Conservation (phyloP, 1,140 invertebrate species). For the Lamellibrachia luymesi region DNA sequence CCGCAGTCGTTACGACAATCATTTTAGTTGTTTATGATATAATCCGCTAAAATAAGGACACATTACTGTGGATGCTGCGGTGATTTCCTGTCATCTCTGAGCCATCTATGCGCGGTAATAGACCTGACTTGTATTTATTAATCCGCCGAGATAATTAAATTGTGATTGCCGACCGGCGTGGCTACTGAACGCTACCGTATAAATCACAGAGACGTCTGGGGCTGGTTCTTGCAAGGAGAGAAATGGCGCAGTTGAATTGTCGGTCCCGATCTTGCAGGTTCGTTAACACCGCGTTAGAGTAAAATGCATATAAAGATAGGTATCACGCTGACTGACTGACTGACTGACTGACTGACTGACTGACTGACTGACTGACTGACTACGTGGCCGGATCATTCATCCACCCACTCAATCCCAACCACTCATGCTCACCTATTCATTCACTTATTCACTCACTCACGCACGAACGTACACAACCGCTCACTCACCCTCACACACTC, state of each 20-base stretch:
- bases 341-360: too few species aligned
- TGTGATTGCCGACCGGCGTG: background rate
- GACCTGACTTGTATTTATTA: background rate
- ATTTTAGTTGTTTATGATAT: constrained; percentile 1
- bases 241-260: background rate
- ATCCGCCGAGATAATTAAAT: background rate
- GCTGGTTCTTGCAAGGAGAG: background rate
- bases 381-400: too few species aligned
- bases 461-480: too few species aligned
- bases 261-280: background rate
- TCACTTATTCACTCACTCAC: too few species aligned
- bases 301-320: too few species aligned
- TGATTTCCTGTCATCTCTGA: background rate
- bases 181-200: background rate
- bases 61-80: background rate
- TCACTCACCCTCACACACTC: too few species aligned
- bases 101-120: background rate
- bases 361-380: too few species aligned
- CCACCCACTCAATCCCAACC: too few species aligned
- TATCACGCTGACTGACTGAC: too few species aligned
- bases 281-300: too few species aligned
- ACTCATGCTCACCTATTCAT: too few species aligned
- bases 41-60: background rate
- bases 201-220: background rate
- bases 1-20: background rate